Evolutionary conservation across 1,140 invertebrate species (phyloP).

Genomic region (Thaumatotibia leucotreta): DNA sequence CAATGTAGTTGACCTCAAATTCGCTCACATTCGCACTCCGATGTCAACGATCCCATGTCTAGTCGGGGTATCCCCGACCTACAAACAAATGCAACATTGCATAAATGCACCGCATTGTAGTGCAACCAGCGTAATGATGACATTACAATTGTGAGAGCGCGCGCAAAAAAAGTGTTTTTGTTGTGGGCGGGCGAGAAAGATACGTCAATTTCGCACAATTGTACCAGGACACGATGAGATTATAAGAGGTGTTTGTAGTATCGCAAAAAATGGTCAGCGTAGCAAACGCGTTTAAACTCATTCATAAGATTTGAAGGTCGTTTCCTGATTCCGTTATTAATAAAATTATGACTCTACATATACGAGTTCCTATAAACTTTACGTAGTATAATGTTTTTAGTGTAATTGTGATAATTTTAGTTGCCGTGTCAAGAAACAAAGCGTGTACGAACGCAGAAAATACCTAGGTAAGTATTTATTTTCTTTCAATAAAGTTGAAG

Average conservation of each 20-base stretch:
- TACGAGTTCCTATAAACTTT: too few species aligned
- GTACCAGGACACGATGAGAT: constrained; percentile 55
- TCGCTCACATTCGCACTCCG: constrained; percentile 32
- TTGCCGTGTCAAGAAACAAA: too few species aligned
- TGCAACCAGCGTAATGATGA: constrained; percentile 55
- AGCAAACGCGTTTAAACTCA: background rate
- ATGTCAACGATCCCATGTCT: constrained; percentile 24
- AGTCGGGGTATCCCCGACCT: constrained; percentile 62
- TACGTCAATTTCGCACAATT: constrained; percentile 74
- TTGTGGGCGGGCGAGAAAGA: constrained; percentile 42
- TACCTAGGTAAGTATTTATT: too few species aligned
- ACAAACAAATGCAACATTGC: constrained; percentile 50
- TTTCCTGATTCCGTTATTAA: background rate
- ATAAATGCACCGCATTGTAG: constrained; percentile 50
- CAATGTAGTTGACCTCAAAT: constrained; percentile 38
- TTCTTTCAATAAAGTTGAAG: too few species aligned
- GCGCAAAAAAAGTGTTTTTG: constrained; percentile 40
- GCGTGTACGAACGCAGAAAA: too few species aligned
- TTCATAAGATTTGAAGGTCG: constrained; percentile 4
- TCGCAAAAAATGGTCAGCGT: constrained; percentile 23
- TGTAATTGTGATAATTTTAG: too few species aligned
- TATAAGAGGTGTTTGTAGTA: constrained; percentile 32
- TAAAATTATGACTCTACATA: too few species aligned
- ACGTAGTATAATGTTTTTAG: too few species aligned
- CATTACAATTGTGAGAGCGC: constrained; percentile 58